These are phyloP conservation scores for Scaptomyza hsui DNA, from an alignment of 1,140 invertebrate genomes.

Conservation along the genomic window DNA sequence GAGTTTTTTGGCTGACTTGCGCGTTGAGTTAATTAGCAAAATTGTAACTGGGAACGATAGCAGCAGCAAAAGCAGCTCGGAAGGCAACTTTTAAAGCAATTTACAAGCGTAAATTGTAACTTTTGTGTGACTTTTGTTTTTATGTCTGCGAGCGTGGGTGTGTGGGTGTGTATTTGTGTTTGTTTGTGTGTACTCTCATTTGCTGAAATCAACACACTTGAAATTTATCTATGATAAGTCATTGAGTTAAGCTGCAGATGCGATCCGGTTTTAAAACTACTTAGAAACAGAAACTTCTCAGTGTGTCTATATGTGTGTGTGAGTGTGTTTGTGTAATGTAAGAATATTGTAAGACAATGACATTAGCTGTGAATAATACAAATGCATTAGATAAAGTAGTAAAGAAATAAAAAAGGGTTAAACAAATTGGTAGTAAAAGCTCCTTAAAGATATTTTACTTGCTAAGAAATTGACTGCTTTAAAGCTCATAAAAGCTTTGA, in stretches of 20 bases:
- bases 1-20: slow-evolving; percentile 44
- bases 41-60: slow-evolving; percentile 71
- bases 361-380: slow-evolving; percentile 1
- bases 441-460: too few species aligned
- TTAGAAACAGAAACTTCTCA: not conserved
- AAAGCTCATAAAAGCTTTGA: too few species aligned
- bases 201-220: slow-evolving; percentile 52
- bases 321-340: not conserved
- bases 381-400: not conserved
- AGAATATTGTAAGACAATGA: slow-evolving; percentile 16
- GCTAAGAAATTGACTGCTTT: too few species aligned
- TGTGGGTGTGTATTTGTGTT: slow-evolving; percentile 3
- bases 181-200: slow-evolving; percentile 14
- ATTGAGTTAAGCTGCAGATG: slow-evolving; percentile 54
- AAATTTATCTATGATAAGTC: slow-evolving; percentile 77
- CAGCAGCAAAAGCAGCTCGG: slow-evolving; percentile 24
- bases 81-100: slow-evolving; percentile 77
- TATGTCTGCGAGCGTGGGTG: slow-evolving; percentile 5
- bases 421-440: too few species aligned
- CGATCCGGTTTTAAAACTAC: slow-evolving; percentile 10
- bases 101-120: slow-evolving; percentile 81
- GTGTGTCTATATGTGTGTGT: too few species aligned
- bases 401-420: too few species aligned
- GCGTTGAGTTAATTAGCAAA: slow-evolving; percentile 79
- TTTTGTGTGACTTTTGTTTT: slow-evolving; percentile 60